Percentiles rank a stretch among this genome's conserved stretches.
Evolutionary conservation across 2,888 invertebrate genomes (phyloP).

Genomic region (Callimorpha dominula): DNA sequence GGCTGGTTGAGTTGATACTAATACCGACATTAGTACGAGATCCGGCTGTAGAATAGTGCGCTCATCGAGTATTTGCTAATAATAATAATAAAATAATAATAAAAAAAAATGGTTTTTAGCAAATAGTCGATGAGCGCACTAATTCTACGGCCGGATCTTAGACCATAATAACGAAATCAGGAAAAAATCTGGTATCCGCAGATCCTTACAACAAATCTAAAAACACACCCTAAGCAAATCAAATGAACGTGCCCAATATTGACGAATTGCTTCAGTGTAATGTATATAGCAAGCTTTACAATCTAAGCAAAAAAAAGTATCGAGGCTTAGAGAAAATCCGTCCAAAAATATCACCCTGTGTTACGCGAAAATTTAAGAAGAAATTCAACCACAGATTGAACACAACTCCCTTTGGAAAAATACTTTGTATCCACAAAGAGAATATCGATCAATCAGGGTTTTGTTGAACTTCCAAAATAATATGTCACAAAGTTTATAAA

Average conservation of each 20-base stretch:
- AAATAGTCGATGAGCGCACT: no score
- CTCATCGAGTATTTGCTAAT: no score
- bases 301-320: conserved; percentile 15
- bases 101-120: no score
- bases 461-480: conserved; percentile 50
- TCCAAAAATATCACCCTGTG: conserved; percentile 24
- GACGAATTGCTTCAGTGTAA: conserved; percentile 4
- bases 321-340: conserved; percentile 20
- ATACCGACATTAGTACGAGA: no score
- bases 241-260: conserved; percentile 2
- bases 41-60: no score
- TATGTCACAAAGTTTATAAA: conserved; percentile 47
- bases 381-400: conserved; percentile 47
- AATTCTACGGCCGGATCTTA: no score
- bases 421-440: conserved; percentile 55
- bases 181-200: not conserved
- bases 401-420: conserved; percentile 44
- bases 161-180: no score
- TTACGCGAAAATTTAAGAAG: conserved; percentile 46
- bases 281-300: conserved; percentile 8
- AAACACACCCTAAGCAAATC: not conserved
- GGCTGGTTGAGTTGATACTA: no score
- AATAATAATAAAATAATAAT: no score
- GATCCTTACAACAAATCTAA: not conserved
- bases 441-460: conserved; percentile 53